Base-by-base conservation (phyloP, 2,797 vertebrate species). In the Etheostoma nigrum region DNA sequence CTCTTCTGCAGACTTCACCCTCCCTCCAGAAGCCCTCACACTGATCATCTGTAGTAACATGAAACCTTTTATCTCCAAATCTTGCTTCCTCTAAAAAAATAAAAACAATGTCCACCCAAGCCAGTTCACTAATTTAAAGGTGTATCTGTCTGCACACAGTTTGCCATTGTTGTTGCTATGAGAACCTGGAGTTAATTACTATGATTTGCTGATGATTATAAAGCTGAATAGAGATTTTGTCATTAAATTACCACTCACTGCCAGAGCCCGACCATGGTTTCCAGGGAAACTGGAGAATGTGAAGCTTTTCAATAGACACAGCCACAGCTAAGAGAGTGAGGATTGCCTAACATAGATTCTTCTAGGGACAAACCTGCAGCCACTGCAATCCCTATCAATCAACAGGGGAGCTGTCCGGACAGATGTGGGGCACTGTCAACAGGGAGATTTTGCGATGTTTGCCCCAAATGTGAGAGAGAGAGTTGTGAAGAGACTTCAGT, bases 251-350 rank as follows among this genome's bases (percentile, higher is more conserved):
- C 91, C 92, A 91, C 91, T 95, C 93, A 77, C 90, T 93, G 93
- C 91, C 94, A 94, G 93, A 91, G 81, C 81, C 85, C 87, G 81
- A 91, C 85, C 66, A 87, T 94, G 93, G 95, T 96, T 96, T 95
- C 95, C 95, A 95, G 92, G 95, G 95, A 95, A 96, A 96, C 95
- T 94, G 92, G 94, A 93, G 48, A 94, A 93, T 94, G 92, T 94
- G 95, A 95, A 94, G 92, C 94, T 94, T 94, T 95, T 94, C 90
- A 91, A 89, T 80, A 93, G 91, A 94, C 92, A 86, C 89, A 94
- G 92, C 84, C 93, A 85, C 90, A 87, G 93, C 91, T 92, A 91
- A 91, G 88, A 95, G 91, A 93, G 92, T 82, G 89, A 94, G 94
- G 93, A 91, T 88, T 92, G 93, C 91, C 93, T 88, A 91, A 92